phyloP scores from a whole-genome alignment of 2,113 vertebrate genomes.

The Apaloderma vittatum region DNA sequence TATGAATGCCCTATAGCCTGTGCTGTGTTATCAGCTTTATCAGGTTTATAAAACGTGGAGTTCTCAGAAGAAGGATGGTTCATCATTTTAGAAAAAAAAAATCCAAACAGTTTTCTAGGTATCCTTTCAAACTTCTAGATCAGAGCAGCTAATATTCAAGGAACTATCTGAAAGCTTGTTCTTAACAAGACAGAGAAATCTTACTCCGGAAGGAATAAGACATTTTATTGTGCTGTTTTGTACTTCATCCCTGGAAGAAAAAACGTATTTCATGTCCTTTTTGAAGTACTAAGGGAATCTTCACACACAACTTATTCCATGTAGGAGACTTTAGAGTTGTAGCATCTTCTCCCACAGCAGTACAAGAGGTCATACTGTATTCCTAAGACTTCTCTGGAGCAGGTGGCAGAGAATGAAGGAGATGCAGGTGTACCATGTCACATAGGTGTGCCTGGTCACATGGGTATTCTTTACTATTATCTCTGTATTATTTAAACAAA shows the following conservation, averaged over 20 bases:
- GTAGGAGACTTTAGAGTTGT: background rate
- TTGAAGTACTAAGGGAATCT: background rate
- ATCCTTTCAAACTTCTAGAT: background rate
- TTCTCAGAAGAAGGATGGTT: background rate
- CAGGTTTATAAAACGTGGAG: background rate
- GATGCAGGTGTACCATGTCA: background rate
- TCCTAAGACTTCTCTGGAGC: background rate
- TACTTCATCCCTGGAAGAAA: background rate
- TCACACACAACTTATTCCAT: background rate
- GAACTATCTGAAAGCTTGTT: background rate
- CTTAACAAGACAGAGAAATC: background rate
- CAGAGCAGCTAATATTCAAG: background rate
- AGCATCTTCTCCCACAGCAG: background rate
- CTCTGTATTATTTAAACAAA: background rate
- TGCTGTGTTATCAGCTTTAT: background rate
- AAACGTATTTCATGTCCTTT: background rate
- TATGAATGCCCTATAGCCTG: background rate
- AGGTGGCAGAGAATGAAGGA: background rate
- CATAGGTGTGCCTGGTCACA: background rate
- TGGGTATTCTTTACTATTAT: background rate
- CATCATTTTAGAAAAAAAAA: background rate
- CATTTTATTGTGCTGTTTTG: background rate
- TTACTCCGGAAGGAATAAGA: background rate
- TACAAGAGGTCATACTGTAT: background rate
- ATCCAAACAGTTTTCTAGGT: background rate